A percentile compares a stretch with the other conserved stretches of the same genome.
Evolutionary conservation across 1,140 invertebrate genomes (phyloP).

Genomic region (Solenopsis invicta): DNA sequence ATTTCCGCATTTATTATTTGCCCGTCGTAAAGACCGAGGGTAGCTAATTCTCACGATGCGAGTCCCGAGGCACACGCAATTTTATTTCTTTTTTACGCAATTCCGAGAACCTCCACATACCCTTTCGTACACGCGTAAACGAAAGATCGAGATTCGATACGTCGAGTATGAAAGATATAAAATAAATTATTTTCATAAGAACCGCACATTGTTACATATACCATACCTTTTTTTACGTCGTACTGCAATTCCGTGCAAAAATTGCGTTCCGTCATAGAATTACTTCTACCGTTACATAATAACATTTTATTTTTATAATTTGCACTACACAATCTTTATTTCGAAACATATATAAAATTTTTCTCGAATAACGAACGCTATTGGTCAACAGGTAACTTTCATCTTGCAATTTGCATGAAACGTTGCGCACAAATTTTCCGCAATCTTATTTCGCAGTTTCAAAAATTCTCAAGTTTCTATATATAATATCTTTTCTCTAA

Average conservation of each 20-base stretch:
- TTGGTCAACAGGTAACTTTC: not conserved
- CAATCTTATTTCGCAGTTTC: not conserved
- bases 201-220: too few relatives aligned
- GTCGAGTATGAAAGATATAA: not conserved
- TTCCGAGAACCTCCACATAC: not conserved
- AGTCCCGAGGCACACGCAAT: not conserved
- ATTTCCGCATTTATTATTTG: conserved; percentile 19
- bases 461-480: not conserved
- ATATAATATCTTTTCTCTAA: too few relatives aligned
- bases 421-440: too few relatives aligned
- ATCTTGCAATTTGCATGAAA: not conserved
- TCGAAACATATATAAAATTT: not conserved
- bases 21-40: not conserved
- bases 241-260: too few relatives aligned
- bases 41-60: conserved; percentile 2
- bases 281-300: not conserved
- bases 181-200: conserved; percentile 15
- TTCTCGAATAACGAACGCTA: not conserved
- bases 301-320: not conserved
- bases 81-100: conserved; percentile 15
- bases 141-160: conserved; percentile 1
- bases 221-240: not conserved
- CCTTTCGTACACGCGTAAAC: not conserved
- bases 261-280: not conserved
- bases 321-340: not conserved